Conservation (phyloP, 2,888 invertebrate genomes). For the Lithodes maja region DNA sequence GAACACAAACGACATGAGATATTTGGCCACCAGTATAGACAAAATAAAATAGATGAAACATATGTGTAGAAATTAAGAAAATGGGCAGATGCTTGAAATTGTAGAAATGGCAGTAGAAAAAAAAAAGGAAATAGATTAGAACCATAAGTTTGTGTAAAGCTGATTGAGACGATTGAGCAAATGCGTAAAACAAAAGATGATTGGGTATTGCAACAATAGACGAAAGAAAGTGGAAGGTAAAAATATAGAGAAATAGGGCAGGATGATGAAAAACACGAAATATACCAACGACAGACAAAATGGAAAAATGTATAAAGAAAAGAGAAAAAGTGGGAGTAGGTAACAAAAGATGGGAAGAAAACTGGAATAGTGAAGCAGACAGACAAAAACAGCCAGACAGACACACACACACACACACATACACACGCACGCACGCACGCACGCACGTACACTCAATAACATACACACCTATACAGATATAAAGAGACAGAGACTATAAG, state of each 20-base stretch:
- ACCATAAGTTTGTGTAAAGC: no score
- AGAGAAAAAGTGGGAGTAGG: background rate
- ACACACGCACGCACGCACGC: no score
- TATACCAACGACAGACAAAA: no score
- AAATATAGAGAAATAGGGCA: background rate
- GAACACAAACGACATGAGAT: no score
- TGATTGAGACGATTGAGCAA: background rate
- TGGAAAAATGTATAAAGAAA: background rate
- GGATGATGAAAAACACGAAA: background rate
- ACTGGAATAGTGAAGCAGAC: background rate
- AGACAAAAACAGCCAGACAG: background rate
- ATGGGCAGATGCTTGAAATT: no score
- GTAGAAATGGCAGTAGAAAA: no score
- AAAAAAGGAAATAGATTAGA: no score
- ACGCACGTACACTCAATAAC: no score
- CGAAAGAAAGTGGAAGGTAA: background rate
- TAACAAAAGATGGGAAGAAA: background rate
- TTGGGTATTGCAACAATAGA: background rate
- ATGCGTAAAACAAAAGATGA: background rate
- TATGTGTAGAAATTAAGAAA: no score
- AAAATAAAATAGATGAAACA: no score
- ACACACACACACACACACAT: no score
- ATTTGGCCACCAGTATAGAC: no score
- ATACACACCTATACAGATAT: background rate
- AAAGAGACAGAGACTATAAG: background rate